Base-by-base conservation (phyloP, 1,140 invertebrate genomes). In the Lordiphosa collinella region DNA sequence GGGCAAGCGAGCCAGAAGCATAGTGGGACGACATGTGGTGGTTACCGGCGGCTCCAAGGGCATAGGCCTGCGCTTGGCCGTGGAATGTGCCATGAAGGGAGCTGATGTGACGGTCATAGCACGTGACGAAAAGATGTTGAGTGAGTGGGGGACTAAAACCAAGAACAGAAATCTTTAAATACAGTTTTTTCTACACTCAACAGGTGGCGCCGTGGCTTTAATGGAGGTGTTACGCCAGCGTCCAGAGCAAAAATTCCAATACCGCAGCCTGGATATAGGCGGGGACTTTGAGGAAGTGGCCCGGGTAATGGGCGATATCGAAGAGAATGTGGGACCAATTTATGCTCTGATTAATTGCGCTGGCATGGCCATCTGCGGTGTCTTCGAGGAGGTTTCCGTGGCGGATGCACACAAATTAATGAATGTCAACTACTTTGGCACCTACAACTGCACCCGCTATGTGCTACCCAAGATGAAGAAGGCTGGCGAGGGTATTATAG, bases 1-100 rank as follows among this genome's bases (percentile, higher is more conserved):
- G 67, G 49, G 44, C 7, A 88, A 88, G 44, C 50, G 54, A 14
- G 31, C 79, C 66, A 73, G 53, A 43, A 68, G 56, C 46, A 71
- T 88, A 32, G 52, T 80, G 3, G 89, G 89, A 6, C 91, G 90
- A 73, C 92, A 93, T 89, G 91, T 93, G 36, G 91, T 93, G 16
- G 91, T 98, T n/a, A 98, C 96, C 16, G 98, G 98, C 41, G 98
- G 97, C 25, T 99, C 97, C 0, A 97, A 96, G 90, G 98, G 98
- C 4, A 99, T 99, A 71, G 98, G 98, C 3, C 95, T 96, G 89
- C 92, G 93, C 40, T 85, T 96, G 12, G 97, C 96, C 1, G 90
- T 94, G 10, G 91, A 95, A 78, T 95, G 93, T 29, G 94, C 93
- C 2, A 91, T 91, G 87, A 88, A 92, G 65, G 97, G 97, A 43